Conservation (phyloP, 2,113 vertebrate genomes). For the Vulpes ferrilata region DNA sequence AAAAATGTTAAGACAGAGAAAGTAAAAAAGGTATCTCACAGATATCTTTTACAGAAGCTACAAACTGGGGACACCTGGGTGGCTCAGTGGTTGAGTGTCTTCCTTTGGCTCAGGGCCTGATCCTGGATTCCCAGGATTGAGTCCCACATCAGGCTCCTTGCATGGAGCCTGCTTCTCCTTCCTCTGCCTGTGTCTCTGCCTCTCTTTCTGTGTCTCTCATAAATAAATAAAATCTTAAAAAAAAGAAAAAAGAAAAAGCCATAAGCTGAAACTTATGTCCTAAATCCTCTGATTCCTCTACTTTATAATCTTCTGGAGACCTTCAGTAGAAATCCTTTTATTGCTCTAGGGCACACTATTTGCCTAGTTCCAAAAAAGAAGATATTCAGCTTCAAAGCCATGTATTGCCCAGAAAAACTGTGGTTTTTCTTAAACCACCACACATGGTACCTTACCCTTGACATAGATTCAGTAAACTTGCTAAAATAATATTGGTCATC, state of each 20-base stretch:
- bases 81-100: too few relatives aligned
- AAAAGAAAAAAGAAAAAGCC: too few relatives aligned
- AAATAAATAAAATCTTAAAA: too few relatives aligned
- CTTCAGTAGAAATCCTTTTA: not conserved
- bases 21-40: not conserved
- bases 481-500: not conserved
- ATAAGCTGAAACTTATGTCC: not conserved
- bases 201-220: too few relatives aligned
- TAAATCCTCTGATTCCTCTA: constrained; percentile 1
- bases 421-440: not conserved
- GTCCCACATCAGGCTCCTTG: too few relatives aligned
- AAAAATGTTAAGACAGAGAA: not conserved
- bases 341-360: not conserved
- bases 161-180: too few relatives aligned
- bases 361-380: not conserved
- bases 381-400: not conserved
- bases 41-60: constrained; percentile 6
- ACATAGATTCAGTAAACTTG: not conserved
- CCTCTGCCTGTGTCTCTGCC: too few relatives aligned
- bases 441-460: not conserved
- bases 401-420: not conserved
- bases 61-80: not conserved
- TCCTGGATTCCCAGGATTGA: too few relatives aligned
- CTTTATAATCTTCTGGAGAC: constrained; percentile 11
- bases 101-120: too few relatives aligned